Percentiles rank a stretch among this genome's conserved stretches.
phyloP scores from a whole-genome alignment of 2,888 invertebrate species.

The Esperia sulphurella region DNA sequence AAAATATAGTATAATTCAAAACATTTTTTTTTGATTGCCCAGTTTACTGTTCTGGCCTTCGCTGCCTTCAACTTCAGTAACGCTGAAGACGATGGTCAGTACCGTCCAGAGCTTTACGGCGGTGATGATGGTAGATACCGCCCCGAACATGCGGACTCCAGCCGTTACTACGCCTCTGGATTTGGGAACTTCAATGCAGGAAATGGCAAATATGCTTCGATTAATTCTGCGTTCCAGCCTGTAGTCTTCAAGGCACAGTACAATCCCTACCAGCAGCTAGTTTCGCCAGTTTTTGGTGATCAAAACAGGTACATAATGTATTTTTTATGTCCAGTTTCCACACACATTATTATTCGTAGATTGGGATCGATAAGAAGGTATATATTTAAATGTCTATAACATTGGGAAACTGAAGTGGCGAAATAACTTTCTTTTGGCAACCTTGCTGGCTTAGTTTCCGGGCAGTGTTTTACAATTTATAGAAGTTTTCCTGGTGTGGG shows the following conservation, averaged over 20 bases:
- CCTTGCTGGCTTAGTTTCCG: too few species aligned
- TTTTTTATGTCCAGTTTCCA: too few species aligned
- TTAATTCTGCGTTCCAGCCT: slow-evolving; percentile 45
- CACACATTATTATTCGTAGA: too few species aligned
- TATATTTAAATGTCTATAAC: too few species aligned
- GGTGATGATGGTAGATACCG: slow-evolving; percentile 51
- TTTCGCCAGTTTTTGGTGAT: slow-evolving; percentile 13
- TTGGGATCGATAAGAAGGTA: too few species aligned
- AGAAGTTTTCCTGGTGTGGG: too few species aligned
- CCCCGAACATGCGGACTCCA: slow-evolving; percentile 28
- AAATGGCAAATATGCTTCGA: slow-evolving; percentile 43
- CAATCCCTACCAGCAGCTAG: slow-evolving; percentile 37
- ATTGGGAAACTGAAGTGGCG: too few species aligned
- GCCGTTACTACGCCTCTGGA: slow-evolving; percentile 36
- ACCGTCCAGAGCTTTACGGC: slow-evolving; percentile 53
- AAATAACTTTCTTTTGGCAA: too few species aligned
- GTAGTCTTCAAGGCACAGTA: slow-evolving; percentile 27
- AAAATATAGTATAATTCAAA: neutral
- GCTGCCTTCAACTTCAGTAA: slow-evolving; percentile 33
- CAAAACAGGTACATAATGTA: neutral
- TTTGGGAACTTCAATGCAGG: slow-evolving; percentile 32
- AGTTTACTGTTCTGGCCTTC: slow-evolving; percentile 39
- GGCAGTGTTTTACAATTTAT: too few species aligned
- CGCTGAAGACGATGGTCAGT: slow-evolving; percentile 67
- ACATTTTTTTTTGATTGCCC: slow-evolving; percentile 9